Percentiles rank a stretch among this genome's conserved stretches.
Conservation (phyloP, 1,140 invertebrate genomes). For the Anoplophora glabripennis region DNA sequence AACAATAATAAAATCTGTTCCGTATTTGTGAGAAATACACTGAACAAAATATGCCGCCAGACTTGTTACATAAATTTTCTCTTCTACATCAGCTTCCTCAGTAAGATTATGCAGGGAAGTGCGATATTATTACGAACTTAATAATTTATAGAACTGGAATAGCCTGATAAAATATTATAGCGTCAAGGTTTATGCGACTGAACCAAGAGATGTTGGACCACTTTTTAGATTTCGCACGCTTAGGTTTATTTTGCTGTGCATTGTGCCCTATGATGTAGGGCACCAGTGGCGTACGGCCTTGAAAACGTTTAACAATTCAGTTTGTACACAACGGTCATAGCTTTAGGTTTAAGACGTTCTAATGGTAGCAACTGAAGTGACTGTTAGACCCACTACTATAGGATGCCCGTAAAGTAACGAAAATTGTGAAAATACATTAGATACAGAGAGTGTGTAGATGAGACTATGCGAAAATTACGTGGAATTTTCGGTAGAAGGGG, state of each 20-base stretch:
- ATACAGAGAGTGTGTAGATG: too few species aligned
- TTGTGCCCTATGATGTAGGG: neutral
- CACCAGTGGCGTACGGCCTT: neutral
- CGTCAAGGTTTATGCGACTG: constrained; percentile 12
- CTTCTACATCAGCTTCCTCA: constrained; percentile 8
- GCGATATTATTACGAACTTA: constrained; percentile 23
- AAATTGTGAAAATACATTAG: too few species aligned
- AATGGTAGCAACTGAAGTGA: too few species aligned
- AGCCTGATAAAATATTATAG: constrained; percentile 32
- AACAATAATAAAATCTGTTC: constrained; percentile 10
- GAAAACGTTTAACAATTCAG: too few species aligned
- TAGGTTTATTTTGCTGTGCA: constrained; percentile 8
- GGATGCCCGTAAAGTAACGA: too few species aligned
- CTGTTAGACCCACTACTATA: too few species aligned
- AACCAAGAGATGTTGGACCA: constrained; percentile 16
- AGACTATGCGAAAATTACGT: too few species aligned
- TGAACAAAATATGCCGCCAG: neutral
- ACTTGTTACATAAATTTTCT: constrained; percentile 11
- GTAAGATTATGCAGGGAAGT: constrained; percentile 5
- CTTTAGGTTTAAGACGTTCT: too few species aligned
- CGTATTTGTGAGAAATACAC: constrained; percentile 2
- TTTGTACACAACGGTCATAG: too few species aligned
- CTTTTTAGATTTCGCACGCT: constrained; percentile 33
- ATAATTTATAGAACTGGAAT: constrained; percentile 33
- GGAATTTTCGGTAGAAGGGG: too few species aligned